Evolutionary conservation across 2,797 vertebrate species (phyloP).

Genomic region (Sebastolobus altivelis): DNA sequence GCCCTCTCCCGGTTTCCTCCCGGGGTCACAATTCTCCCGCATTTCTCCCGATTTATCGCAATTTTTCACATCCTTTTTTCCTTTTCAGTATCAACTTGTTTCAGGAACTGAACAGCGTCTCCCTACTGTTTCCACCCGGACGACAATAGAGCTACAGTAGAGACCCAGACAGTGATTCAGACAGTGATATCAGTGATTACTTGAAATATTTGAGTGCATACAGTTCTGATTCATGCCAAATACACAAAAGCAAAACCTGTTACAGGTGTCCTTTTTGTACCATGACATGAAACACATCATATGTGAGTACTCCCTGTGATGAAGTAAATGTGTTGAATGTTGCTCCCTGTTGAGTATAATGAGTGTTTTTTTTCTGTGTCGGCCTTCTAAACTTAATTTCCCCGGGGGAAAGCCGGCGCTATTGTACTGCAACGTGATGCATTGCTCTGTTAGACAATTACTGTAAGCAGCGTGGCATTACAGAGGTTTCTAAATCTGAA

Average conservation of each 20-base stretch:
- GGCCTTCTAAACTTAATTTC: conserved; percentile 64
- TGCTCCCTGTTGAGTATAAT: conserved; percentile 26
- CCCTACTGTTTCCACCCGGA: no score
- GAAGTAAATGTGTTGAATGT: conserved; percentile 9
- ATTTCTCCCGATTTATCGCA: no score
- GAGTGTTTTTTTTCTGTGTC: conserved; percentile 32
- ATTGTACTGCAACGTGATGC: conserved; percentile 43
- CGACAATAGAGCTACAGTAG: no score
- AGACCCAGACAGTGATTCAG: no score
- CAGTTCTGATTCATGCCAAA: no score
- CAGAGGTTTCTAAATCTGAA: conserved; percentile 52
- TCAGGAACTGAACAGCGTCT: no score
- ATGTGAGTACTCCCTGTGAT: neutral
- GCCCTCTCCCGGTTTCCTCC: no score
- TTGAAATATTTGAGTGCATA: no score
- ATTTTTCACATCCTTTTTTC: no score
- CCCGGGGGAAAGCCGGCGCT: conserved; percentile 25
- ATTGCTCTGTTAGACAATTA: conserved; percentile 51
- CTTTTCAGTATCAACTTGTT: no score
- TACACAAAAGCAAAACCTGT: neutral
- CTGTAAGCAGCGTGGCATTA: conserved; percentile 46
- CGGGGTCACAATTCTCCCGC: no score
- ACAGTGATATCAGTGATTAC: no score
- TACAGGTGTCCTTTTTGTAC: conserved; percentile 1
- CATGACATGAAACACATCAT: neutral